Evolutionary conservation across 2,888 invertebrate genomes (phyloP).

Genomic region (Strigamia maritima): DNA sequence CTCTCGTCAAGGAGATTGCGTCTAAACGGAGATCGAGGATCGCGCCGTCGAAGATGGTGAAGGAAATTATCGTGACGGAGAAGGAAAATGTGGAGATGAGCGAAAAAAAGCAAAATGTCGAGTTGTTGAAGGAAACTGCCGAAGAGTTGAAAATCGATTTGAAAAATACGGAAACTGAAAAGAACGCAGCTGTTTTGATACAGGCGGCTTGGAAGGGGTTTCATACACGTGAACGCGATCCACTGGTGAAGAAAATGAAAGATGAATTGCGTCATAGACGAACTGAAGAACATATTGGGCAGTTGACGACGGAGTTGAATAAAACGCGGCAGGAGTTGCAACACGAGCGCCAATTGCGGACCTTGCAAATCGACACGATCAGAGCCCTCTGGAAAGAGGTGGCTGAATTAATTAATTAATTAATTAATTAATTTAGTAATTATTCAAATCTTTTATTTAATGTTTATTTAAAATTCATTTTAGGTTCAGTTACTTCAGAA

Average conservation of each 20-base stretch:
- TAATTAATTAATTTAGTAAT: too few species aligned
- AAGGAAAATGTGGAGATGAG: neutral
- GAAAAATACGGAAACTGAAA: neutral
- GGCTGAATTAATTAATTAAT: neutral
- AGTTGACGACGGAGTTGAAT: slow-evolving; percentile 78
- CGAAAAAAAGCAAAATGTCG: slow-evolving; percentile 46
- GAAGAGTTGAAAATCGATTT: neutral
- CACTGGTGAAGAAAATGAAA: slow-evolving; percentile 62
- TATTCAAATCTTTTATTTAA: neutral
- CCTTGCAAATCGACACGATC: slow-evolving; percentile 85
- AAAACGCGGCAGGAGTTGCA: slow-evolving; percentile 78
- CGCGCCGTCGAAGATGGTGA: slow-evolving; percentile 57
- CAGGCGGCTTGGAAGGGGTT: slow-evolving; percentile 86
- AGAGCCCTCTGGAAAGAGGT: slow-evolving; percentile 72
- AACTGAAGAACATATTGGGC: slow-evolving; percentile 76
- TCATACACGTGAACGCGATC: slow-evolving; percentile 69
- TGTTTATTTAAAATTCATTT: neutral
- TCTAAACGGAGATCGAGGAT: neutral
- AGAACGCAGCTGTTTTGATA: slow-evolving; percentile 68
- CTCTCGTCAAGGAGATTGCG: slow-evolving; percentile 40
- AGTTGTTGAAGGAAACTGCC: slow-evolving; percentile 43
- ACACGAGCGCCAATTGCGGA: slow-evolving; percentile 78
- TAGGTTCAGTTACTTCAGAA: neutral
- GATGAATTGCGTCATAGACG: slow-evolving; percentile 71
- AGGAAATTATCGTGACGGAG: neutral